A percentile compares a stretch with the other conserved stretches of the same genome.
phyloP scores from a whole-genome alignment of 2,888 invertebrate genomes.

The Dromius quadrimaculatus region DNA sequence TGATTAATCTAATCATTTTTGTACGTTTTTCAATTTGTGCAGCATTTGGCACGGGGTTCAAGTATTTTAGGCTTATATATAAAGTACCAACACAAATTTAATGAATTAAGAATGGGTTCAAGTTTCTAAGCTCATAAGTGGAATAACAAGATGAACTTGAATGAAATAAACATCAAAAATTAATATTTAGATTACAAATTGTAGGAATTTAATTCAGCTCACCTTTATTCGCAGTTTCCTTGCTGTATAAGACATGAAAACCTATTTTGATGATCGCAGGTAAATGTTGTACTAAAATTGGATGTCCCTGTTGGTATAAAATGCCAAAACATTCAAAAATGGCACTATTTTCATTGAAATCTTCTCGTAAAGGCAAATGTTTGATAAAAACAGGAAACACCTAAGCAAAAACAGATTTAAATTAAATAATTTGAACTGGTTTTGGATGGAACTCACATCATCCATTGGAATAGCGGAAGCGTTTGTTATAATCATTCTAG shows the following conservation, averaged over 20 bases:
- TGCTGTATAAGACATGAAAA: slow-evolving; percentile 70
- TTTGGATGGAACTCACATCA: slow-evolving; percentile 73
- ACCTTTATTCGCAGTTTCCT: slow-evolving; percentile 70
- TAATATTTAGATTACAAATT: too few species aligned
- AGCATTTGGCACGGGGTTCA: too few species aligned
- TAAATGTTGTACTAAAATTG: slow-evolving; percentile 69
- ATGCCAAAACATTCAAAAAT: slow-evolving; percentile 75
- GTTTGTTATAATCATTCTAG: slow-evolving; percentile 78
- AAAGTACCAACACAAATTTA: too few species aligned
- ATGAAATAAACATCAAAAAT: too few species aligned
- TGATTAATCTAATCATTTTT: too few species aligned
- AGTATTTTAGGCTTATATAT: too few species aligned
- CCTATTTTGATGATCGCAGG: slow-evolving; percentile 70
- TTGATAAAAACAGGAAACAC: slow-evolving; percentile 79
- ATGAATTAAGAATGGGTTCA: too few species aligned
- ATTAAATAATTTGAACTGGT: too few species aligned
- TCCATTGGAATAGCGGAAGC: slow-evolving; percentile 74
- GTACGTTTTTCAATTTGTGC: too few species aligned
- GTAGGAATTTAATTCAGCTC: too few species aligned
- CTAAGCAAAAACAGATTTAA: slow-evolving; percentile 60
- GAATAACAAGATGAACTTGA: too few species aligned
- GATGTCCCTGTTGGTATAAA: slow-evolving; percentile 74
- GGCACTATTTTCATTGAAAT: slow-evolving; percentile 79
- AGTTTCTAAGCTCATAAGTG: too few species aligned
- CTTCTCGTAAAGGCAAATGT: slow-evolving; percentile 79